Evolutionary conservation across 2,888 invertebrate genomes (phyloP).

Genomic region (Beris chalybata): DNA sequence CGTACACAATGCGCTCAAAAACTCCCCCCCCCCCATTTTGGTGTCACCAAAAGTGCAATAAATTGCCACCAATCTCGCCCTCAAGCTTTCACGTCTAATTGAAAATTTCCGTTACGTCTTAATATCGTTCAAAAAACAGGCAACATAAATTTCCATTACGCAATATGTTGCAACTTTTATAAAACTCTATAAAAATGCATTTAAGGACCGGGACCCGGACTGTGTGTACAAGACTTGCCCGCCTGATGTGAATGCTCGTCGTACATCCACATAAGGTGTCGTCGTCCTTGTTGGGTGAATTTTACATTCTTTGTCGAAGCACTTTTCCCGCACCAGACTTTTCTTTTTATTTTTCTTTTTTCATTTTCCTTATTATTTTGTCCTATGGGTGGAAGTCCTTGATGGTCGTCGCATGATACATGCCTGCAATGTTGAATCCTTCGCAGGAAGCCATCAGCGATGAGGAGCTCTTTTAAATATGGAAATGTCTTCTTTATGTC

Average conservation of each 20-base stretch:
- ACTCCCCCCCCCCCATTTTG: slow-evolving; percentile 18
- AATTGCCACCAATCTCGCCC: slow-evolving; percentile 32
- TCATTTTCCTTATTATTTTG: background rate
- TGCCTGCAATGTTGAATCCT: background rate
- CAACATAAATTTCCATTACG: slow-evolving; percentile 40
- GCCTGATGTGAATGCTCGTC: no score
- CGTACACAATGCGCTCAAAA: background rate
- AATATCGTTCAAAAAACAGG: slow-evolving; percentile 36
- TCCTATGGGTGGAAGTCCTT: background rate
- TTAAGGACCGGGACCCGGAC: slow-evolving; percentile 31
- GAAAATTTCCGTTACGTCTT: slow-evolving; percentile 39
- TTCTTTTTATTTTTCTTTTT: background rate
- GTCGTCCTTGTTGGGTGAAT: slow-evolving; percentile 16
- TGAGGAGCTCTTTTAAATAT: slow-evolving; percentile 24
- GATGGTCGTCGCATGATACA: slow-evolving; percentile 23
- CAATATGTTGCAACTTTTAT: slow-evolving; percentile 40
- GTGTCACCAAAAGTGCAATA: slow-evolving; percentile 32
- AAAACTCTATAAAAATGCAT: slow-evolving; percentile 40
- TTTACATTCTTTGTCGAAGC: slow-evolving; percentile 17
- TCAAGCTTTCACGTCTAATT: slow-evolving; percentile 35
- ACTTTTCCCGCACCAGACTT: background rate
- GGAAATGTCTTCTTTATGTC: slow-evolving; percentile 34
- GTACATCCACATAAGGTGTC: background rate
- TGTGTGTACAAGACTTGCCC: no score
- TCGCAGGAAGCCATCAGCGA: slow-evolving; percentile 15